Evolutionary conservation across 2,113 vertebrate species (phyloP).

Genomic region (Pitta sordida): DNA sequence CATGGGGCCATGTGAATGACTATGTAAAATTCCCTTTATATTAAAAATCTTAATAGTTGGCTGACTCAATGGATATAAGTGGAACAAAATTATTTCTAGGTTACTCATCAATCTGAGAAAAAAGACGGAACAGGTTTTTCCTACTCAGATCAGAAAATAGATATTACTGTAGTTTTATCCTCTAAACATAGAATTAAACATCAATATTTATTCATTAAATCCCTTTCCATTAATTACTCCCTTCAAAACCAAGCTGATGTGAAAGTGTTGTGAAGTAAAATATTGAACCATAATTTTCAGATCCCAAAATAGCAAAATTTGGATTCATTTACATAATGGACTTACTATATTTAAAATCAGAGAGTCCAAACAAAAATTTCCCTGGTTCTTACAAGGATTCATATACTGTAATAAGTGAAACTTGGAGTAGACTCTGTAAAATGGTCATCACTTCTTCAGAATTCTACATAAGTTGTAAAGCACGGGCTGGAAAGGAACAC

Average conservation of each 20-base stretch:
- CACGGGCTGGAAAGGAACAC: no score
- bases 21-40: background rate
- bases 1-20: fast-evolving
- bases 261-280: background rate
- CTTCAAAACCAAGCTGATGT: background rate
- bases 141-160: background rate
- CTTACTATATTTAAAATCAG: background rate
- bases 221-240: background rate
- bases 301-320: background rate
- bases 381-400: background rate
- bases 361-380: background rate
- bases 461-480: background rate
- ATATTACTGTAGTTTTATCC: background rate
- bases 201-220: background rate
- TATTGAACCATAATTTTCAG: background rate
- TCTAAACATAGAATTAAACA: background rate
- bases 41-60: background rate
- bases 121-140: background rate
- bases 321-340: background rate
- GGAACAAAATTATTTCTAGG: background rate
- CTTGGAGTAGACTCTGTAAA: background rate
- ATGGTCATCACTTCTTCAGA: background rate
- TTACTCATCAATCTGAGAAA: background rate
- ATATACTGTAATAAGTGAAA: background rate
- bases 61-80: background rate